Conservation (phyloP, 2,797 vertebrate genomes). For the Harpagifer antarcticus region DNA sequence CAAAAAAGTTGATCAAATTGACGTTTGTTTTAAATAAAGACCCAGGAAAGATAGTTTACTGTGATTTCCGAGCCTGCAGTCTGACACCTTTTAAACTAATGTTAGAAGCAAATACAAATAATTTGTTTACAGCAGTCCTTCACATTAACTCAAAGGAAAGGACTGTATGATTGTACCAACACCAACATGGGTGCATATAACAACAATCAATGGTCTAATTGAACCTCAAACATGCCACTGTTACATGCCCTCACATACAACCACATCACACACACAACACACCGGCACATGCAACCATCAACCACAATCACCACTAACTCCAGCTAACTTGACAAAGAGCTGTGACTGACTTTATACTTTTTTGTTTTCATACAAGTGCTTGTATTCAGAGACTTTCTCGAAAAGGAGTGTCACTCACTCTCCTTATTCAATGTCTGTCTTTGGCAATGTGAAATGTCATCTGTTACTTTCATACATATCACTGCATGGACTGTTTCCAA, state of each 20-base stretch:
- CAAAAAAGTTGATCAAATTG: not conserved
- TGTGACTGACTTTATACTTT: constrained; percentile 32
- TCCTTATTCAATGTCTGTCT: constrained; percentile 30
- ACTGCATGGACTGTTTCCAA: constrained; percentile 88
- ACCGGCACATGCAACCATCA: constrained; percentile 4
- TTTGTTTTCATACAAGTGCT: constrained; percentile 29
- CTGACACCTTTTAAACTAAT: not conserved
- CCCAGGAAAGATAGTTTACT: constrained; percentile 2
- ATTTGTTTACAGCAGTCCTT: not conserved
- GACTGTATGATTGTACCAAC: not conserved
- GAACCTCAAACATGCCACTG: constrained; percentile 13
- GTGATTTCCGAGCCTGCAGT: constrained; percentile 14
- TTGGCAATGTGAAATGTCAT: constrained; percentile 37
- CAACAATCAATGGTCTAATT: not conserved
- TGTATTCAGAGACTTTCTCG: constrained; percentile 37
- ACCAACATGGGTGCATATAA: not conserved
- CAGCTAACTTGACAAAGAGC: constrained; percentile 37
- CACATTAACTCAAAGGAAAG: not conserved
- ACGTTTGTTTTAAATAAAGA: constrained; percentile 5
- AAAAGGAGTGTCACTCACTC: constrained; percentile 17
- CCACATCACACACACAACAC: constrained; percentile 2
- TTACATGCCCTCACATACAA: not conserved
- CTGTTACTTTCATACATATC: constrained; percentile 83
- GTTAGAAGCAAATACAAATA: constrained; percentile 7
- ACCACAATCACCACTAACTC: constrained; percentile 4